phyloP scores from a whole-genome alignment of 2,888 invertebrate species.

The Lepidocyrtinus sp. region DNA sequence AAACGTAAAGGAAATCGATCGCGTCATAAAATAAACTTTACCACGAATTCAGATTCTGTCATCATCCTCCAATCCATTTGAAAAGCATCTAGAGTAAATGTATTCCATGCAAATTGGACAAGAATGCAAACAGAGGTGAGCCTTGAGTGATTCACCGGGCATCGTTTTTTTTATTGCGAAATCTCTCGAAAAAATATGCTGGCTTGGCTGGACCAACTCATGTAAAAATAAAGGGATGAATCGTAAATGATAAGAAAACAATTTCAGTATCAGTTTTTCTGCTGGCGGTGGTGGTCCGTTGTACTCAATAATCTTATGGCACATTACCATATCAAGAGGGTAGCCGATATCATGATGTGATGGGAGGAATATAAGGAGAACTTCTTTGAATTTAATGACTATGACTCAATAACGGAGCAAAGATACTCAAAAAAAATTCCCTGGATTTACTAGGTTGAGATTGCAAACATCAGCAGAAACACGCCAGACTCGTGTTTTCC shows the following conservation, averaged over 20 bases:
- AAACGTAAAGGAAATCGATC: slow-evolving; percentile 5
- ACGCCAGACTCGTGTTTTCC: too few relatives aligned
- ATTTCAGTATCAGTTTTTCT: background rate
- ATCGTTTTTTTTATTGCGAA: background rate
- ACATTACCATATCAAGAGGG: slow-evolving; percentile 31
- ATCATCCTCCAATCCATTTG: slow-evolving; percentile 20
- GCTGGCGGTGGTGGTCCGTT: background rate
- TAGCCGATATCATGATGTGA: slow-evolving; percentile 9
- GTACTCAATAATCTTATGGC: slow-evolving; percentile 14
- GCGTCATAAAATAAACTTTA: slow-evolving; percentile 20
- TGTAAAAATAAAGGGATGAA: slow-evolving; percentile 31
- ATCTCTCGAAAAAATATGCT: background rate
- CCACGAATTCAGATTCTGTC: background rate
- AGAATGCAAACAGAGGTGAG: slow-evolving; percentile 70
- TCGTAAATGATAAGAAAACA: slow-evolving; percentile 43
- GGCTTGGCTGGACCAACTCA: background rate
- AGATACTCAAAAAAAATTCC: background rate
- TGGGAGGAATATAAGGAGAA: background rate
- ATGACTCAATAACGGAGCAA: slow-evolving; percentile 39
- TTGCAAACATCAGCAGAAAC: slow-evolving; percentile 39
- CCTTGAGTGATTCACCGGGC: background rate
- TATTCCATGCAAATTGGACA: slow-evolving; percentile 69
- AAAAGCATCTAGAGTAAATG: slow-evolving; percentile 27
- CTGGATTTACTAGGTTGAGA: too few relatives aligned
- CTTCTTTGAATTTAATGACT: background rate